Percentiles rank a stretch among this genome's conserved stretches.
These are phyloP conservation scores for Cephalopachus bancanus DNA, from an alignment of 2,797 vertebrate species.

Conservation along the genomic window DNA sequence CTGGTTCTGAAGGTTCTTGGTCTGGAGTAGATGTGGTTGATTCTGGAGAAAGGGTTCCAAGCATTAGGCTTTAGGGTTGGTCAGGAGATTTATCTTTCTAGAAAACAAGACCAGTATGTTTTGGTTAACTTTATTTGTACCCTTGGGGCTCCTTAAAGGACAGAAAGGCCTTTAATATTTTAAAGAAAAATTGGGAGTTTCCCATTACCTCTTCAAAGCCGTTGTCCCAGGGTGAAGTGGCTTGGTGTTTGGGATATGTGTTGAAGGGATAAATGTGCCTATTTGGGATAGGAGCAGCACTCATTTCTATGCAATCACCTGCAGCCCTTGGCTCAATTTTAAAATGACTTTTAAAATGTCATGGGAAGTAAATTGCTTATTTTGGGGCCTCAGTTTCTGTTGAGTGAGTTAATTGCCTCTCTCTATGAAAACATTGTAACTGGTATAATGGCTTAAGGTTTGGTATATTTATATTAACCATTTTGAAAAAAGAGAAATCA, in stretches of 20 bases:
- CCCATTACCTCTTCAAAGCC: background rate
- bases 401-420: conserved; percentile 77
- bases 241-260: background rate
- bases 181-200: conserved; percentile 38
- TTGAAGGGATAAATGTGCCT: background rate
- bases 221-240: background rate
- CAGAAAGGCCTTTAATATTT: conserved; percentile 53
- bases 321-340: conserved; percentile 58
- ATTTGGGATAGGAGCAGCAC: background rate
- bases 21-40: background rate
- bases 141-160: conserved; percentile 11
- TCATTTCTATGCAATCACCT: conserved; percentile 29
- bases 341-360: conserved; percentile 66
- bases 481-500: conserved; percentile 79
- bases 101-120: background rate
- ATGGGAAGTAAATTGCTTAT: conserved; percentile 56
- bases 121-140: conserved; percentile 14
- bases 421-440: background rate
- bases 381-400: conserved; percentile 57
- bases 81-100: conserved; percentile 42
- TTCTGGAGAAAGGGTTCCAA: background rate
- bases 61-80: background rate
- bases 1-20: background rate
- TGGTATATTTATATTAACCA: conserved; percentile 78
- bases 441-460: conserved; percentile 55